These are phyloP conservation scores for Tachysurus fulvidraco DNA, from an alignment of 2,113 vertebrate genomes.

Conservation along the genomic window DNA sequence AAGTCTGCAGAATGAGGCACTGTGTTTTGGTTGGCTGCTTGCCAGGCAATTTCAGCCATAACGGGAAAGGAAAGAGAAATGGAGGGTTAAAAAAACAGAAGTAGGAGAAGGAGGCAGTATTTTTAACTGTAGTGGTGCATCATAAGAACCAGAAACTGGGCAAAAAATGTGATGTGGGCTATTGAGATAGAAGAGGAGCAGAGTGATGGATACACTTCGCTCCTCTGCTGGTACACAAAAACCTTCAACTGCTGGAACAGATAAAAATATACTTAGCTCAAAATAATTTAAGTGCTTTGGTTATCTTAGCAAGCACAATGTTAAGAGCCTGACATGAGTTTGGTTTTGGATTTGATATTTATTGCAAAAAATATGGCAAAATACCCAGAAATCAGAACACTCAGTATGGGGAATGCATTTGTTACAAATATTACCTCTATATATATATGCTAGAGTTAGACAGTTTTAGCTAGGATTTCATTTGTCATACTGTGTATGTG, in stretches of 20 bases:
- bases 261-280: not conserved
- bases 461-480: conserved; percentile 18
- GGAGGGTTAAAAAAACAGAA: not conserved
- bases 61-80: conserved; percentile 33
- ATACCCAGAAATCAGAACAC: not conserved
- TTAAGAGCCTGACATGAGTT: not conserved
- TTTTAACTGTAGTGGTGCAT: conserved; percentile 21
- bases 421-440: too few species aligned
- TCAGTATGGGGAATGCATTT: not conserved
- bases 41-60: conserved; percentile 35
- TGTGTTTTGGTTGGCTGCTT: conserved; percentile 36
- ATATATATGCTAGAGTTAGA: not conserved
- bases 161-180: conserved; percentile 13
- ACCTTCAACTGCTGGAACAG: not conserved
- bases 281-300: not conserved
- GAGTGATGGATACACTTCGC: conserved; percentile 5
- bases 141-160: conserved; percentile 19
- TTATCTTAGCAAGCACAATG: not conserved
- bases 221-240: not conserved
- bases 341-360: not conserved
- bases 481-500: not conserved
- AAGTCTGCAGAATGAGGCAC: conserved; percentile 34
- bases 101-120: conserved; percentile 27
- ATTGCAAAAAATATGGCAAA: not conserved
- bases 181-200: conserved; percentile 24